phyloP scores from a whole-genome alignment of 2,113 vertebrate genomes.

The Megalops atlanticus region DNA sequence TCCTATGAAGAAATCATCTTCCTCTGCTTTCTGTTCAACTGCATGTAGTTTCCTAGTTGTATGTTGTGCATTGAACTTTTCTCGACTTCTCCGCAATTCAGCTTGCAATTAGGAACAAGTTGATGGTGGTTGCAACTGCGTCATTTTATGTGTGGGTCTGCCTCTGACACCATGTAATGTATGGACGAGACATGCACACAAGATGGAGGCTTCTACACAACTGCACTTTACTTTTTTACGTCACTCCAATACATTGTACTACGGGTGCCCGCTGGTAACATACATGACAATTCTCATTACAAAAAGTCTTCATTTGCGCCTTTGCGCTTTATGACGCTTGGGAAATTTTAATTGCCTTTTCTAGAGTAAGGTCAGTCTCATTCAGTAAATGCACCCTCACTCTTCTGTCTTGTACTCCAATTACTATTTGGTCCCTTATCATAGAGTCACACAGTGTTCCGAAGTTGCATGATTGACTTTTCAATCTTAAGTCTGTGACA shows the following conservation, averaged over 20 bases:
- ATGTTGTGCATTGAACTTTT: conserved; percentile 24
- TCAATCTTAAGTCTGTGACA: conserved; percentile 25
- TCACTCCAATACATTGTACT: too few relatives aligned
- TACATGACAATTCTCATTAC: too few relatives aligned
- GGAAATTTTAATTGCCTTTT: conserved; percentile 33
- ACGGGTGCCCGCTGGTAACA: too few relatives aligned
- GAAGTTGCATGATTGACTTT: conserved; percentile 35
- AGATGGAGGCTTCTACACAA: too few relatives aligned
- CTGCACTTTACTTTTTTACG: too few relatives aligned
- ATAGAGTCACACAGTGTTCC: conserved; percentile 21
- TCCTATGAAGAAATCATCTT: conserved; percentile 22
- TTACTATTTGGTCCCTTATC: too few relatives aligned
- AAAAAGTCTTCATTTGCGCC: conserved; percentile 29
- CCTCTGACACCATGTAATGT: too few relatives aligned
- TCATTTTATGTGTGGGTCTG: too few relatives aligned
- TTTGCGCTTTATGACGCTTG: conserved; percentile 24
- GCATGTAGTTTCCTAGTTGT: conserved; percentile 16
- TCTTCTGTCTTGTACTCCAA: conserved; percentile 29
- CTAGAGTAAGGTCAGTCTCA: conserved; percentile 28
- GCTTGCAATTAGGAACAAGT: conserved; percentile 22
- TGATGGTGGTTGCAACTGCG: too few relatives aligned
- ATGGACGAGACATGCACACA: too few relatives aligned
- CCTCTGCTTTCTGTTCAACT: conserved; percentile 2
- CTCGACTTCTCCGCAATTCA: conserved; percentile 12
- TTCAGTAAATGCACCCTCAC: conserved; percentile 32